Percentiles rank a stretch among this genome's conserved stretches.
Conservation (phyloP, 2,113 vertebrate species). For the Pseudonaja textilis region DNA sequence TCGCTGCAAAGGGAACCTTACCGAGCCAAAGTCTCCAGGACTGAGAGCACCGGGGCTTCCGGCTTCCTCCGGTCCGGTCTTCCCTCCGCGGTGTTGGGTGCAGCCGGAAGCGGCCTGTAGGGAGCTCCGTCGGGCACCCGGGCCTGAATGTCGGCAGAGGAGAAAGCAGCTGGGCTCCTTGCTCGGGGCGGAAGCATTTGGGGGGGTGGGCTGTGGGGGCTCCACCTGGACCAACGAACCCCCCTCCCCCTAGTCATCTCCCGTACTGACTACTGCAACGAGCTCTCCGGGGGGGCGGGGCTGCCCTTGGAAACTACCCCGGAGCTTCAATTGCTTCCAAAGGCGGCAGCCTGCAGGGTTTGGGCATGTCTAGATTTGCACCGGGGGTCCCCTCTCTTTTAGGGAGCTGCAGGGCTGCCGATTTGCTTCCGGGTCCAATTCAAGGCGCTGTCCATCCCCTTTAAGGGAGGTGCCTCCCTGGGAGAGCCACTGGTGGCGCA, state of each 20-base stretch:
- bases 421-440: neutral
- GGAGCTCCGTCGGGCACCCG: accelerated
- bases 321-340: too few relatives aligned
- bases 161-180: neutral
- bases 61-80: accelerated
- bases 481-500: too few relatives aligned
- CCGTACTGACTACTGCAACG: neutral
- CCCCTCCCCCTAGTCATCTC: too few relatives aligned
- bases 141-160: neutral
- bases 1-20: constrained; percentile 13
- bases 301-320: neutral
- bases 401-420: too few relatives aligned
- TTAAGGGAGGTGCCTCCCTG: neutral
- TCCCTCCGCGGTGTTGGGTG: accelerated
- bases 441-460: neutral
- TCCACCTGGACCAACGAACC: neutral
- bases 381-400: too few relatives aligned
- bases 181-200: neutral
- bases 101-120: neutral
- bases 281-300: accelerated
- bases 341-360: neutral
- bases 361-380: neutral
- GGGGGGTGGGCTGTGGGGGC: neutral
- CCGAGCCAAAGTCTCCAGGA: neutral
- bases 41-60: neutral